Conservation (phyloP, 2,113 vertebrate genomes). For the Rhadina sibilatrix region DNA sequence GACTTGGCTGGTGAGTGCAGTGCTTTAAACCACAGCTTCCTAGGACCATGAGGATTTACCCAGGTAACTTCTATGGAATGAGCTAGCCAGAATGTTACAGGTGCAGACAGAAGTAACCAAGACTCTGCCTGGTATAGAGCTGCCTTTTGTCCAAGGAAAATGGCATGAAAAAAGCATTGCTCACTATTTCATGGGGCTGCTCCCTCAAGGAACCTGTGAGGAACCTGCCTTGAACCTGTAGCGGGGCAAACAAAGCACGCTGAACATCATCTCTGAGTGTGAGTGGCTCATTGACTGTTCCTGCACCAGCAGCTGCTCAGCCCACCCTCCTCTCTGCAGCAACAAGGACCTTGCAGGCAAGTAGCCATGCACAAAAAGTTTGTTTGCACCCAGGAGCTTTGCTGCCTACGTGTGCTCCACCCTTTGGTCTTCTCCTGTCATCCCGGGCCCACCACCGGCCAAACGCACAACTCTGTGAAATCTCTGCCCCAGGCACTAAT, state of each 20-base stretch:
- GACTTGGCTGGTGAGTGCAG: background rate
- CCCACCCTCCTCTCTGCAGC: background rate
- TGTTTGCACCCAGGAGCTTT: background rate
- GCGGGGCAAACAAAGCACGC: background rate
- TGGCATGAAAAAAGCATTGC: rapidly evolving
- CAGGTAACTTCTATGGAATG: background rate
- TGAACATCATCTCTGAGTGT: background rate
- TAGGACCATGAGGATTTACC: background rate
- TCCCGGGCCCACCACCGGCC: background rate
- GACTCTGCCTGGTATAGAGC: background rate
- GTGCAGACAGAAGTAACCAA: background rate
- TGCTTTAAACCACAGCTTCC: background rate
- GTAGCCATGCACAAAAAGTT: background rate
- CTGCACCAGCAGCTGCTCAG: background rate
- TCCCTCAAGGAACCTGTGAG: background rate
- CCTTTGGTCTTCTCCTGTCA: background rate
- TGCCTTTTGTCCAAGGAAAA: background rate
- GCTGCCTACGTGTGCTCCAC: background rate
- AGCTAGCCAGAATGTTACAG: background rate
- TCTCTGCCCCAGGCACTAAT: background rate
- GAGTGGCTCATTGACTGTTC: background rate
- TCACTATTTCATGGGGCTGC: background rate
- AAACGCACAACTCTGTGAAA: background rate
- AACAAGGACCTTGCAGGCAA: background rate
- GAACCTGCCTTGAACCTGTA: background rate